These are phyloP conservation scores for Megalops atlanticus DNA, from an alignment of 2,113 vertebrate genomes.

Conservation along the genomic window DNA sequence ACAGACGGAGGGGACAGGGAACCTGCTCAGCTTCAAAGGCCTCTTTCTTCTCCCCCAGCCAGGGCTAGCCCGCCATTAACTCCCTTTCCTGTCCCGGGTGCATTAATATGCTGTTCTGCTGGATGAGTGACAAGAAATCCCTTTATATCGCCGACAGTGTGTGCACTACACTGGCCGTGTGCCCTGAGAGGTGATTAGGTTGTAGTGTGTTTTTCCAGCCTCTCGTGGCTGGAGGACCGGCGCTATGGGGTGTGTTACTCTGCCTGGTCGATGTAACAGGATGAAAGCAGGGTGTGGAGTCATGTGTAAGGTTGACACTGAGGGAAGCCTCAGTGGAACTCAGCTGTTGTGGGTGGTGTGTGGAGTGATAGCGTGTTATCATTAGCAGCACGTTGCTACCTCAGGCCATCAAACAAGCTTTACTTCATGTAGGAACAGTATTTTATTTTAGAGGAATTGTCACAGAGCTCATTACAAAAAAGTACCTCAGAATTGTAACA, in stretches of 20 bases:
- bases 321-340: too few species aligned
- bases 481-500: not conserved
- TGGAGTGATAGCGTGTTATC: not conserved
- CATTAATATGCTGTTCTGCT: conserved; percentile 23
- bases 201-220: not conserved
- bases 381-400: not conserved
- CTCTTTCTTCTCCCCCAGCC: conserved; percentile 42
- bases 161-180: not conserved
- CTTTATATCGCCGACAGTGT: not conserved
- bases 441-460: too few species aligned
- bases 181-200: not conserved
- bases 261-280: not conserved
- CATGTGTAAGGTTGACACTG: not conserved
- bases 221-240: not conserved
- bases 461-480: too few species aligned
- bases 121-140: conserved; percentile 27
- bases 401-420: too few species aligned
- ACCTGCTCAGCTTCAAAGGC: conserved; percentile 44
- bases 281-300: not conserved
- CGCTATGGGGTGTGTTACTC: not conserved
- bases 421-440: too few species aligned
- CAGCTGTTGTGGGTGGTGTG: not conserved
- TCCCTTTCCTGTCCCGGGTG: conserved; percentile 17
- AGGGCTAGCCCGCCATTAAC: conserved; percentile 16
- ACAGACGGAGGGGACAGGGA: conserved; percentile 27